phyloP scores from a whole-genome alignment of 2,113 vertebrate genomes.

The Ptilonorhynchus violaceus region DNA sequence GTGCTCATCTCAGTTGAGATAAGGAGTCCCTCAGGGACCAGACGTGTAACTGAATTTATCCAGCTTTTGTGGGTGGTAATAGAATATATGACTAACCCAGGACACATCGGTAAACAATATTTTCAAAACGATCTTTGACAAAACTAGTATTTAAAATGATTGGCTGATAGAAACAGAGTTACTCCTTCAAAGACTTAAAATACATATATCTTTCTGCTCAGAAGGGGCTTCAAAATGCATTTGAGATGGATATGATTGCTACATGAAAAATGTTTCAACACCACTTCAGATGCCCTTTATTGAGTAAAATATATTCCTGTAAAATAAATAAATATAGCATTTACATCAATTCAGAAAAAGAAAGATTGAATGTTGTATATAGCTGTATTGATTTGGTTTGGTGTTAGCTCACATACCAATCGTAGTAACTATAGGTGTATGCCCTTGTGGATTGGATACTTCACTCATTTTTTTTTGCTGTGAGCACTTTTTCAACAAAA shows the following conservation, averaged over 20 bases:
- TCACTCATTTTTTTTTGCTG: accelerated
- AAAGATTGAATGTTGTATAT: not conserved
- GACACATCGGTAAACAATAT: not conserved
- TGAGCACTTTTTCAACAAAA: not conserved
- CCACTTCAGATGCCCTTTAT: not conserved
- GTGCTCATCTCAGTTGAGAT: too few relatives aligned
- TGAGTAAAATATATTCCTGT: not conserved
- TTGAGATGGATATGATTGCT: not conserved
- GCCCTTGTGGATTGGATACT: not conserved
- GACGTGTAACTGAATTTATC: too few relatives aligned
- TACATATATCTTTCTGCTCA: not conserved
- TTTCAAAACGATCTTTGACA: not conserved
- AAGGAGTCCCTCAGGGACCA: too few relatives aligned
- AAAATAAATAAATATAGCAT: not conserved
- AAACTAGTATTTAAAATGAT: not conserved
- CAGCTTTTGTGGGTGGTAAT: too few relatives aligned
- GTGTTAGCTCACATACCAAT: not conserved
- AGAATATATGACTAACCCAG: too few relatives aligned
- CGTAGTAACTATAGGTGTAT: not conserved
- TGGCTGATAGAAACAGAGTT: not conserved
- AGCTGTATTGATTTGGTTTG: not conserved
- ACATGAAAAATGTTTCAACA: not conserved
- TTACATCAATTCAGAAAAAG: not conserved
- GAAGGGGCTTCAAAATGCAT: not conserved
- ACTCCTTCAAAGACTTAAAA: not conserved